These are phyloP conservation scores for Prunella himalayana DNA, from an alignment of 2,113 vertebrate genomes.

Conservation along the genomic window DNA sequence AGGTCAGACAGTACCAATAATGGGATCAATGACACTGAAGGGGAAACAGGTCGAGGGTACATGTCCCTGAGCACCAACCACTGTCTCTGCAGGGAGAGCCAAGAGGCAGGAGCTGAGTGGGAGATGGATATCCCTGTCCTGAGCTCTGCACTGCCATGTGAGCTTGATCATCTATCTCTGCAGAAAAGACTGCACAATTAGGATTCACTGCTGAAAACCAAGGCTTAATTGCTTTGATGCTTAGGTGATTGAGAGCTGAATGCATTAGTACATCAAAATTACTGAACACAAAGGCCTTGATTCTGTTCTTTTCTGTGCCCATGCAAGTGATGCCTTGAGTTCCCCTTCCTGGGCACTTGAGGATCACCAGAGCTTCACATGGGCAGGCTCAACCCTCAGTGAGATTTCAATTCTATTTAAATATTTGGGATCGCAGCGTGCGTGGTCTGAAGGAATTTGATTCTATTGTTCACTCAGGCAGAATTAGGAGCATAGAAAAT, in stretches of 20 bases:
- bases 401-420: not conserved
- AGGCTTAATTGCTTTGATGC: slow-evolving; percentile 46
- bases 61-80: not conserved
- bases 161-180: not conserved
- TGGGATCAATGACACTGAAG: not conserved
- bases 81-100: not conserved
- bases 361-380: not conserved
- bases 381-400: not conserved
- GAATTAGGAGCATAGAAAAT: not conserved
- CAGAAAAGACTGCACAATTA: not conserved
- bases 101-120: not conserved
- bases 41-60: not conserved
- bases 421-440: not conserved
- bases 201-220: slow-evolving; percentile 12
- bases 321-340: not conserved
- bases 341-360: not conserved
- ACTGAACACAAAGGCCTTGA: not conserved
- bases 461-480: not conserved
- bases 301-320: not conserved
- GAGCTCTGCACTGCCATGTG: not conserved
- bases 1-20: slow-evolving; percentile 30
- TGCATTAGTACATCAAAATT: not conserved
- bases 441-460: not conserved
- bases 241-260: slow-evolving; percentile 43
- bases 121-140: not conserved